Percentiles rank a stretch among this genome's conserved stretches.
Conservation (phyloP, 2,113 vertebrate genomes). For the Rhea americana region DNA sequence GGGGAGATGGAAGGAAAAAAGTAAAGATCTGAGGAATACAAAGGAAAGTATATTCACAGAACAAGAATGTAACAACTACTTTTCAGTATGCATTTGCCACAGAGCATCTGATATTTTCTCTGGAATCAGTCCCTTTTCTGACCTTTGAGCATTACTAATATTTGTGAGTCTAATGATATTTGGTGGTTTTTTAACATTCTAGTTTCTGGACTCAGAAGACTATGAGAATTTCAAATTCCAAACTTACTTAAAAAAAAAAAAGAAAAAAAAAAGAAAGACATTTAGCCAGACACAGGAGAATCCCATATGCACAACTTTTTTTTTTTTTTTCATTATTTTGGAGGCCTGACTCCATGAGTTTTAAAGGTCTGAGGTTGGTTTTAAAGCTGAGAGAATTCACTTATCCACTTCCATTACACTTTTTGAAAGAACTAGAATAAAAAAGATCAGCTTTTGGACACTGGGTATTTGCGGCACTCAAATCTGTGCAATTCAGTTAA, state of each 20-base stretch:
- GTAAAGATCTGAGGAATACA: neutral
- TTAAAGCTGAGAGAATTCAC: neutral
- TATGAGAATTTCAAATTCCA: neutral
- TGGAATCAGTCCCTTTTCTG: neutral
- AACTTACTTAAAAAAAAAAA: too few relatives aligned
- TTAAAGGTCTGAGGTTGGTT: neutral
- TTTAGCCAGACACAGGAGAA: neutral
- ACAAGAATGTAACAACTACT: fast-evolving
- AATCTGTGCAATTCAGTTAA: neutral
- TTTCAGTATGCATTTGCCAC: neutral
- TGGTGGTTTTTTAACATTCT: neutral
- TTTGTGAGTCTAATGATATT: neutral
- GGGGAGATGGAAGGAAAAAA: neutral
- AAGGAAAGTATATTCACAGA: neutral
- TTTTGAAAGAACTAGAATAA: neutral
- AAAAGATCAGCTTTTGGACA: neutral
- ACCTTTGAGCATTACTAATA: neutral
- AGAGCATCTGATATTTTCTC: neutral
- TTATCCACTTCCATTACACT: neutral
- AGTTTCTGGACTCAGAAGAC: neutral
- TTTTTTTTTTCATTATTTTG: neutral
- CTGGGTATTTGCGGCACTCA: fast-evolving
- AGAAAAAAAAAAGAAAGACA: too few relatives aligned
- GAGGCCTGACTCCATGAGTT: neutral
- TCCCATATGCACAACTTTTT: neutral